Evolutionary conservation across 2,888 invertebrate species (phyloP).

Genomic region (Drosophila algonquin): DNA sequence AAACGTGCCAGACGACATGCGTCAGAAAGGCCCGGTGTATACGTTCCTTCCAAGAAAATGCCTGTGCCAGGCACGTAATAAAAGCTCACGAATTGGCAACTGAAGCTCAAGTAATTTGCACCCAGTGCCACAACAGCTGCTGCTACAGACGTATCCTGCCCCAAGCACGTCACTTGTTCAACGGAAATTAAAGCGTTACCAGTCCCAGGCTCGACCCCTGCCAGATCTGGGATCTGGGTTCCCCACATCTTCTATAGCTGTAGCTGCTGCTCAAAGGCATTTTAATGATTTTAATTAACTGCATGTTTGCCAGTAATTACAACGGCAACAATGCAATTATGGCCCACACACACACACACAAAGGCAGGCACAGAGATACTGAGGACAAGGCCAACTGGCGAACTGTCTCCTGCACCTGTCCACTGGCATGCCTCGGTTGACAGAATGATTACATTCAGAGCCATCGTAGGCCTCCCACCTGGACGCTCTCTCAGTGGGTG

Average conservation of each 20-base stretch:
- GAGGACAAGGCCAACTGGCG: conserved; percentile 49
- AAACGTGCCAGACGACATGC: conserved; percentile 52
- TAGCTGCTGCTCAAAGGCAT: conserved; percentile 64
- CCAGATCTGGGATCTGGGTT: background rate
- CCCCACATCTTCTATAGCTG: background rate
- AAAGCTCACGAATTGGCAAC: conserved; percentile 4
- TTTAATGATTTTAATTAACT: conserved; percentile 78
- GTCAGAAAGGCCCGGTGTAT: conserved; percentile 7
- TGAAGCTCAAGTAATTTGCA: conserved; percentile 37
- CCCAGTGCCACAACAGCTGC: conserved; percentile 26
- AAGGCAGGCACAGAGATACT: conserved; percentile 1
- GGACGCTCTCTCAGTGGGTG: conserved; percentile 16
- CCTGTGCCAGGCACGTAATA: conserved; percentile 39
- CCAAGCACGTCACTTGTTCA: conserved; percentile 46
- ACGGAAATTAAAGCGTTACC: conserved; percentile 65
- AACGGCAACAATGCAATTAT: conserved; percentile 77
- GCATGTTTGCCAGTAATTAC: conserved; percentile 76
- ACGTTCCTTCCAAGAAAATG: background rate
- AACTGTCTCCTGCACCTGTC: conserved; percentile 19
- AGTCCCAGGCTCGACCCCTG: conserved; percentile 22
- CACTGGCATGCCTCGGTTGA: conserved; percentile 64
- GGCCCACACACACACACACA: conserved; percentile 32
- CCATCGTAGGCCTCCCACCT: conserved; percentile 9
- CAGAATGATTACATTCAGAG: conserved; percentile 72
- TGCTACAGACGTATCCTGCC: conserved; percentile 17